Evolutionary conservation across 2,797 vertebrate species (phyloP), one percentile per base, ranked within the genome.

Genomic region (Clarias pachynema): DNA sequence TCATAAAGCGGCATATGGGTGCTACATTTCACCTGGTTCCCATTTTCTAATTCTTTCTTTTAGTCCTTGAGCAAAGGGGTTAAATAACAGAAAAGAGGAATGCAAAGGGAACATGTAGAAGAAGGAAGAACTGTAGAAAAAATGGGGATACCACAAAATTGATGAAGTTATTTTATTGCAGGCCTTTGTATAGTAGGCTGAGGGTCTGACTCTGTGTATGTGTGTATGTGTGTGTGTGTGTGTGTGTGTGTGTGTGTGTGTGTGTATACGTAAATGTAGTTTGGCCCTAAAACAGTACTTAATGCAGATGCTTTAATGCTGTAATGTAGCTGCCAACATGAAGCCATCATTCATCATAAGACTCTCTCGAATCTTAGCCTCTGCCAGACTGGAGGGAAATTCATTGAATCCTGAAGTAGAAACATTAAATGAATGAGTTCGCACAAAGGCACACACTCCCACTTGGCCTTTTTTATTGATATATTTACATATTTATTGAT

Each of bases 1-100:
- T 94, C 91, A 91, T 92, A 94, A 94, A 93, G 89, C 95, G 94
- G 16, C 22, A 53, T 74, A 95, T 94, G 92, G 94, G 90, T 86
- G 84, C 31, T 88, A 34, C 56, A 77, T n/a, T 49, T n/a, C 15
- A 12, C 40, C 24, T n/a, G 24, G 40, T 15, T 44, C 34, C 34
- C 7, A 6, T 18, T 59, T 60, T 3, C 4, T 40, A 63, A 57
- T n/a, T 49, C 40, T 26, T 49, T 49, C 24, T 15, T n/a, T 49
- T 26, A 44, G 12, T 73, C 40, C 14, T 49, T 78, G 31, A 78
- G 56, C 9, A 15, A 65, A 14, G 29, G 29, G 22, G 29, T 22
- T 26, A 5, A 77, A 77, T 56, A 56, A 34, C 59, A 77, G 0
- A 4, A 34, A 8, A 75, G 5, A 53, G 10, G 34, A 1, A 14